Percentiles rank a stretch among this genome's conserved stretches.
Evolutionary conservation across 2,113 vertebrate species (phyloP).

Genomic region (Anguilla rostrata): DNA sequence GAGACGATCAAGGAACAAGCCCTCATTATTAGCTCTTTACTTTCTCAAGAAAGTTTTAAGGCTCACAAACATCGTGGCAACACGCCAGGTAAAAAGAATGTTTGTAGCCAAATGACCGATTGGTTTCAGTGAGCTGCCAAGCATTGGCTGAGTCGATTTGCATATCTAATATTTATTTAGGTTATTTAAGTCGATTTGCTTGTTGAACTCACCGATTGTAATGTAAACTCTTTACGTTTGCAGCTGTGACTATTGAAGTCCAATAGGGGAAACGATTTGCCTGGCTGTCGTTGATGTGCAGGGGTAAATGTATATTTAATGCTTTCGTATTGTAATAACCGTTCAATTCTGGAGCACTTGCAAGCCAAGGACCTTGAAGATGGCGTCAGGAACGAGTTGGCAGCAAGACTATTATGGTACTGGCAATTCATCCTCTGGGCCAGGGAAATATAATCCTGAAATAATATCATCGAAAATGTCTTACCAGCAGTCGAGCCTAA

Average conservation of each 20-base stretch:
- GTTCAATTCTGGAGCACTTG: not conserved
- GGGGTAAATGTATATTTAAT: not conserved
- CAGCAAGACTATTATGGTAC: constrained; percentile 73
- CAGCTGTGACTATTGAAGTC: not conserved
- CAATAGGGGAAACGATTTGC: not conserved
- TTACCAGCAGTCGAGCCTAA: constrained; percentile 58
- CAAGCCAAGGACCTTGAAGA: constrained; percentile 65
- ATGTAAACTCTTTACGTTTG: not conserved
- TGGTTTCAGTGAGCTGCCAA: too few relatives aligned
- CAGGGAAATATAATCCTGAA: constrained; percentile 59
- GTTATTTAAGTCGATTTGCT: too few relatives aligned
- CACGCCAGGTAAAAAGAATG: too few relatives aligned
- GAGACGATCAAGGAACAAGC: too few relatives aligned
- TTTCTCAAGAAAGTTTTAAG: too few relatives aligned
- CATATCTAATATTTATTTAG: too few relatives aligned
- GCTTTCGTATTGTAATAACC: not conserved
- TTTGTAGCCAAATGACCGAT: too few relatives aligned
- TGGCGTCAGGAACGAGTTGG: constrained; percentile 92
- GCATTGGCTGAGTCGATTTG: too few relatives aligned
- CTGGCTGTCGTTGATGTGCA: not conserved
- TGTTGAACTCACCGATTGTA: too few relatives aligned
- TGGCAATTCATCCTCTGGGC: constrained; percentile 49
- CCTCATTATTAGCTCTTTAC: too few relatives aligned
- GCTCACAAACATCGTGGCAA: too few relatives aligned
- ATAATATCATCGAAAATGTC: constrained; percentile 60